Base-by-base conservation (phyloP, 2,888 invertebrate species). In the Agapetus fuscipes region DNA sequence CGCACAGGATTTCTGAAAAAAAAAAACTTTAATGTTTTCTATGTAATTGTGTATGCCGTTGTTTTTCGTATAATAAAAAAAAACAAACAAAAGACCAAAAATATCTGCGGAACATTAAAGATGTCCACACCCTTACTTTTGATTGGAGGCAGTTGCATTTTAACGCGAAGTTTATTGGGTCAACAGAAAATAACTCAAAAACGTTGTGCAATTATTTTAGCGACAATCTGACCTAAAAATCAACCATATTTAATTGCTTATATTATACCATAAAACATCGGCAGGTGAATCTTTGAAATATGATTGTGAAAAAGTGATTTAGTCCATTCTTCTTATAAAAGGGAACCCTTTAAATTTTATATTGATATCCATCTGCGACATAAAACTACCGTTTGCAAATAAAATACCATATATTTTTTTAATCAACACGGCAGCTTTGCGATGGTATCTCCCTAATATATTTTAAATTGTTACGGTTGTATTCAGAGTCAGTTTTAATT, bases 261-360 rank as follows among this genome's bases (percentile, higher is more conserved):
- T n/a, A n/a, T n/a, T n/a, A n/a, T n/a, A n/a, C n/a, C n/a, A n/a
- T n/a, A 28, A 28, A 5, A 28, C n/a, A n/a, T 4, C 17, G 15
- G 30, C 39, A 39, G 41, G 37, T 37, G 41, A 41, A 41, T 37
- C 20, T 5, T 27, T 41, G 25, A 41, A 37, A 32, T 37, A 41
- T 41, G 6, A 24, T 15, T 32, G 24, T 27, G 16, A 26, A 6
- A 4, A 17, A 13, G 13, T 32, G 32, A 41, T 40, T 41, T 41
- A 41, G 33, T 15, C 11, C 12, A 27, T n/a, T 27, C n/a, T 11
- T 11, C 12, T 9, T 10, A 17, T 24, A 29, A 37, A n/a, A n/a
- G n/a, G 30, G 16, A 46, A 46, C 42, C 45, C 45, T 43, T 46
- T 45, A 42, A 43, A 43, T 43, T 29, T 34, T 11, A 35, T 32